Evolutionary conservation across 2,888 invertebrate species (phyloP).

Genomic region (Pterobdella sp.): DNA sequence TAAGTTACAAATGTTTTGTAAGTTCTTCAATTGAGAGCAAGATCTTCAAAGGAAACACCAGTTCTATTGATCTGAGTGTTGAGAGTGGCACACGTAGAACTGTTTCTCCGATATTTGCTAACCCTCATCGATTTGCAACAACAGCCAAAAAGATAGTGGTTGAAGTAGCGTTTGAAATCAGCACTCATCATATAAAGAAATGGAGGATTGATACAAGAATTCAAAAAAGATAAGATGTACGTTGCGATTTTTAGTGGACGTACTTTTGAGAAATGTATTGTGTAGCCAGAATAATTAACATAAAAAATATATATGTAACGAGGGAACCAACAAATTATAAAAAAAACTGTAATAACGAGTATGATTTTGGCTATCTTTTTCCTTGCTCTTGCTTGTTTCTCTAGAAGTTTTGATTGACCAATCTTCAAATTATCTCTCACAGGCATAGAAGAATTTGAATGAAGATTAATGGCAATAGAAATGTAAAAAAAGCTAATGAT

Average conservation of each 20-base stretch:
- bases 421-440: not conserved
- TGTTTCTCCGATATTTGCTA: not conserved
- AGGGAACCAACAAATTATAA: slow-evolving; percentile 27
- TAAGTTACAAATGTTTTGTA: not conserved
- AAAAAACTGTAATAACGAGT: slow-evolving; percentile 24
- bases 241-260: slow-evolving; percentile 1
- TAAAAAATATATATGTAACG: slow-evolving; percentile 16
- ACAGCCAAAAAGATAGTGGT: slow-evolving; percentile 32
- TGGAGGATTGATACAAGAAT: slow-evolving; percentile 32
- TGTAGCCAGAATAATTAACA: not conserved
- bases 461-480: slow-evolving; percentile 19
- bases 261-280: not conserved
- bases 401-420: not conserved
- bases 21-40: not conserved
- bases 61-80: not conserved
- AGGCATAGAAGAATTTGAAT: not conserved
- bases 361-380: slow-evolving; percentile 28
- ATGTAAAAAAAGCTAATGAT: slow-evolving; percentile 26
- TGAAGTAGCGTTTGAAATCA: slow-evolving; percentile 32
- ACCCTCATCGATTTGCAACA: slow-evolving; percentile 29
- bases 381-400: slow-evolving; percentile 24
- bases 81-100: not conserved
- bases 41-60: not conserved
- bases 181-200: slow-evolving; percentile 31
- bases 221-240: slow-evolving; percentile 25